These are phyloP conservation scores for Mobula birostris DNA, from an alignment of 2,113 vertebrate genomes.

Conservation along the genomic window DNA sequence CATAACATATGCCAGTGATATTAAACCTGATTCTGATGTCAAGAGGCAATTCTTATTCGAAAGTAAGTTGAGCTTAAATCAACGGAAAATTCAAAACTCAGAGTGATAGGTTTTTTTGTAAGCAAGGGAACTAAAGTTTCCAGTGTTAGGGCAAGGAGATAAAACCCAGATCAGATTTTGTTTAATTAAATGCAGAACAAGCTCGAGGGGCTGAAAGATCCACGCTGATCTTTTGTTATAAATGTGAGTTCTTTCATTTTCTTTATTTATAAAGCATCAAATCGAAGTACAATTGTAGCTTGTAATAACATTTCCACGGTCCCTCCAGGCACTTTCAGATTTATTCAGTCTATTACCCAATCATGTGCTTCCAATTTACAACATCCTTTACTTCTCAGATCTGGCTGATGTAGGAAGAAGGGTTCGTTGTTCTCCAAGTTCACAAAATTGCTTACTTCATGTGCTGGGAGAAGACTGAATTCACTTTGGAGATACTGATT, in stretches of 20 bases:
- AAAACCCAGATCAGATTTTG: background rate
- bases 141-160: background rate
- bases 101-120: background rate
- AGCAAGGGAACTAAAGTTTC: background rate
- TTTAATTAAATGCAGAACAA: background rate
- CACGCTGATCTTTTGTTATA: background rate
- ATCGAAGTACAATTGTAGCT: background rate
- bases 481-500: background rate
- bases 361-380: constrained; percentile 1
- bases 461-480: background rate
- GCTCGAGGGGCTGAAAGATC: background rate
- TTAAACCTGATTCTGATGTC: too few species aligned
- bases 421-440: background rate
- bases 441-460: background rate
- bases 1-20: too few species aligned
- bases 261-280: background rate
- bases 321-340: background rate
- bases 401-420: background rate
- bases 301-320: background rate
- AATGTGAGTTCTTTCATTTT: background rate
- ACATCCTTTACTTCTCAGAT: background rate
- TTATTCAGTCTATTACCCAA: background rate
- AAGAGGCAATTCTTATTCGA: too few species aligned
- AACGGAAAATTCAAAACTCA: too few species aligned
- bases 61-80: too few species aligned